Conservation (phyloP, 2,113 vertebrate species). For the Axis porcinus region DNA sequence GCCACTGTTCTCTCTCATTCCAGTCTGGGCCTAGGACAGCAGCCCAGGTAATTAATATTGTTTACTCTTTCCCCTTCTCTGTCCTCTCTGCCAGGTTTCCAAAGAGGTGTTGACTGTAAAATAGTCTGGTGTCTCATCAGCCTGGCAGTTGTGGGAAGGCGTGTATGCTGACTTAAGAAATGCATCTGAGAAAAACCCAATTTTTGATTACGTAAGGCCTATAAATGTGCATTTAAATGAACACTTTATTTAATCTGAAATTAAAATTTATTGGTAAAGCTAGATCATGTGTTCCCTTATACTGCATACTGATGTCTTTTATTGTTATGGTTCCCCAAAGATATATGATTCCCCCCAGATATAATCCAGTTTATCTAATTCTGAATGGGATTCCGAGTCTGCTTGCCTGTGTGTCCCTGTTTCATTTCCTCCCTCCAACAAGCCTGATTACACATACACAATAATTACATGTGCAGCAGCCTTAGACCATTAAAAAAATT, state of each 20-base stretch:
- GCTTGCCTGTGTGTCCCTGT: neutral
- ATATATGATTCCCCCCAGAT: neutral
- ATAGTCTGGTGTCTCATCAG: neutral
- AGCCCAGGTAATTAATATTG: neutral
- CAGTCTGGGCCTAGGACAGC: neutral
- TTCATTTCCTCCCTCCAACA: neutral
- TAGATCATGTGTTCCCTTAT: neutral
- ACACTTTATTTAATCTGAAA: constrained; percentile 15
- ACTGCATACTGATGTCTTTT: neutral
- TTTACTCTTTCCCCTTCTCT: neutral
- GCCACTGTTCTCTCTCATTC: neutral
- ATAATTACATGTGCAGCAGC: neutral
- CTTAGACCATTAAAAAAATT: neutral
- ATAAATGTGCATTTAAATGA: constrained; percentile 6
- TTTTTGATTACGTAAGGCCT: neutral
- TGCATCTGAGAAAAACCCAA: neutral
- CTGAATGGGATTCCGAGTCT: neutral
- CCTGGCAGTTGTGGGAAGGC: neutral
- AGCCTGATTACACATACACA: neutral
- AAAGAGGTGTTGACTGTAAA: neutral
- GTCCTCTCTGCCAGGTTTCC: neutral
- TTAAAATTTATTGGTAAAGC: neutral
- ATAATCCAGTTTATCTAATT: neutral
- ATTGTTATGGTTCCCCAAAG: neutral
- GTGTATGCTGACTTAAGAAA: neutral